Evolutionary conservation across 2,888 invertebrate genomes (phyloP).

Genomic region (Corbicula japonica): DNA sequence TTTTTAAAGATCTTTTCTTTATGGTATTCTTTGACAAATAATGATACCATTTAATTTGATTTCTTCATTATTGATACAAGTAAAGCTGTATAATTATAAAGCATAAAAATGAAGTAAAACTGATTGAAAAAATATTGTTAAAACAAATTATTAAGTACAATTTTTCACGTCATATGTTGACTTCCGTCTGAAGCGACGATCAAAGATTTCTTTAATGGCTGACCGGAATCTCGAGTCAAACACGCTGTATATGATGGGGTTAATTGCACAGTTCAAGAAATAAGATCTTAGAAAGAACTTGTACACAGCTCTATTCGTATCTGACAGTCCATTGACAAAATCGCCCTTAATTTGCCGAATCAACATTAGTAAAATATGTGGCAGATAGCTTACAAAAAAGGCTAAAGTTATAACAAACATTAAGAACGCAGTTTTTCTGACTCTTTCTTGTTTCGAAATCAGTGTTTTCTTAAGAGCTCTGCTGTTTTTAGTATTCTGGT

Average conservation of each 20-base stretch:
- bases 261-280: constrained; percentile 71
- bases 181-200: not conserved
- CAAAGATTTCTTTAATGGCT: constrained; percentile 37
- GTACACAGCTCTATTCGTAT: constrained; percentile 56
- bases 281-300: constrained; percentile 70
- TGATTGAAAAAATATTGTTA: no score
- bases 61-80: no score
- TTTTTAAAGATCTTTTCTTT: no score
- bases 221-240: constrained; percentile 63
- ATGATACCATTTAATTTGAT: no score
- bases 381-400: constrained; percentile 68
- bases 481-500: not conserved
- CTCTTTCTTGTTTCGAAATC: constrained; percentile 47
- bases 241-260: constrained; percentile 75
- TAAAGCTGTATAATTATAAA: no score
- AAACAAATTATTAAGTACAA: no score
- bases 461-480: constrained; percentile 4
- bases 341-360: constrained; percentile 43
- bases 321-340: constrained; percentile 59
- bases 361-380: constrained; percentile 61
- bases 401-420: constrained; percentile 67
- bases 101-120: no score
- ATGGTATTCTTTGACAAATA: no score
- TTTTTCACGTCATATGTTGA: no score
- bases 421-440: constrained; percentile 67